Conservation (phyloP, 2,113 vertebrate genomes). For the Crocuta crocuta region DNA sequence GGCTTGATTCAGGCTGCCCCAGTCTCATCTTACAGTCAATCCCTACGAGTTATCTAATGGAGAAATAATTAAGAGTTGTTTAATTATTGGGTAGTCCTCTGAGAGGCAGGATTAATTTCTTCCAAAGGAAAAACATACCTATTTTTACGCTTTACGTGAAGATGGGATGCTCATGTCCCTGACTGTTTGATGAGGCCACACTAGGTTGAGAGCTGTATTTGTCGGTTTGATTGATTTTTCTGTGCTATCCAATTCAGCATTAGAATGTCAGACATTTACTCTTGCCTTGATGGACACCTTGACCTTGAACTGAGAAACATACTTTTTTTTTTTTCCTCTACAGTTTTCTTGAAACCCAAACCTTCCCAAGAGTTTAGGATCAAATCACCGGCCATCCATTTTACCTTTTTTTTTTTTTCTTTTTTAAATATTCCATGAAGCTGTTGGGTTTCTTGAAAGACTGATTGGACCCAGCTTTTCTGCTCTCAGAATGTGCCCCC, state of each 20-base stretch:
- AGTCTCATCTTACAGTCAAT: conserved; percentile 30
- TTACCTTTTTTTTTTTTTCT: not conserved
- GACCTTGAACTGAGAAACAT: conserved; percentile 65
- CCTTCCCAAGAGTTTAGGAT: conserved; percentile 61
- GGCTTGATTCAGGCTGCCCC: conserved; percentile 8
- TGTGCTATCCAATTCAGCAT: conserved; percentile 37
- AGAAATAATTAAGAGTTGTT: conserved; percentile 62
- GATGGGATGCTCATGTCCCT: not conserved
- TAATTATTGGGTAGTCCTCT: conserved; percentile 66
- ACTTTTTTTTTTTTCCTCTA: conserved; percentile 68
- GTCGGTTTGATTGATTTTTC: conserved; percentile 61
- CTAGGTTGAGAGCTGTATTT: conserved; percentile 44
- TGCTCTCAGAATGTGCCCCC: not conserved
- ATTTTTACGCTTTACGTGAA: conserved; percentile 62
- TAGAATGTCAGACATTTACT: conserved; percentile 63
- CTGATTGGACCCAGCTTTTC: conserved; percentile 3
- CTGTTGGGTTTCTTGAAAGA: conserved; percentile 27
- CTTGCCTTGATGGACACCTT: conserved; percentile 25
- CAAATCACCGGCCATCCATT: conserved; percentile 71
- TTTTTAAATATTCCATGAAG: conserved; percentile 10
- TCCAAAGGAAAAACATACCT: conserved; percentile 60
- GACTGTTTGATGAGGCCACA: conserved; percentile 32
- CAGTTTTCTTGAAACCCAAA: conserved; percentile 78
- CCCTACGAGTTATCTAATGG: conserved; percentile 45
- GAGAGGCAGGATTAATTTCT: conserved; percentile 70